Conservation (phyloP, 2,888 invertebrate species). For the Macrosiphum euphorbiae region DNA sequence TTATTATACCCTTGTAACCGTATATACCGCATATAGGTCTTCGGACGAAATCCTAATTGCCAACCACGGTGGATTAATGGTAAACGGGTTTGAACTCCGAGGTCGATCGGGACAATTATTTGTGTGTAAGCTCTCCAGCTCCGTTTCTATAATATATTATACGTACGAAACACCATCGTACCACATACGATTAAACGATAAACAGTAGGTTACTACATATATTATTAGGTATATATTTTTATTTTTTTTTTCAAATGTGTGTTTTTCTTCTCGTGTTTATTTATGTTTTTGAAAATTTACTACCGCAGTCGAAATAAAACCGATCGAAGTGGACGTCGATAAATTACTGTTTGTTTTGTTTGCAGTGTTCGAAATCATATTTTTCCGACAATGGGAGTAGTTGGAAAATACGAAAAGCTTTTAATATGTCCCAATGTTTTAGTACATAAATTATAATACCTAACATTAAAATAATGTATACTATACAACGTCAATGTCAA, state of each 20-base stretch:
- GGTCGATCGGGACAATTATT: conserved; percentile 9
- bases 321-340: conserved; percentile 25
- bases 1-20: neutral
- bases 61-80: neutral
- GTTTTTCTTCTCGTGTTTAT: neutral
- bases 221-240: neutral
- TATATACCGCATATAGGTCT: neutral
- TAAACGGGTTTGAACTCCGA: conserved; percentile 4
- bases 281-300: neutral
- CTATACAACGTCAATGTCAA: neutral
- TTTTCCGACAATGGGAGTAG: neutral
- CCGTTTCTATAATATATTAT: neutral
- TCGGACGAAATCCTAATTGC: neutral
- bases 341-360: conserved; percentile 29
- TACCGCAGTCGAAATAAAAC: conserved; percentile 5
- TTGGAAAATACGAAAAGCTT: conserved; percentile 32
- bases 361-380: conserved; percentile 6
- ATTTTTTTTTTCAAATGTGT: neutral
- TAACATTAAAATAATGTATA: conserved; percentile 16
- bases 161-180: neutral
- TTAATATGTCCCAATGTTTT: neutral
- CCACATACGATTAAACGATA: neutral
- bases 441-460: neutral
- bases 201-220: neutral
- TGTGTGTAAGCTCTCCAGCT: neutral